Conservation (phyloP, 1,140 invertebrate genomes). For the Cotesia glomerata region DNA sequence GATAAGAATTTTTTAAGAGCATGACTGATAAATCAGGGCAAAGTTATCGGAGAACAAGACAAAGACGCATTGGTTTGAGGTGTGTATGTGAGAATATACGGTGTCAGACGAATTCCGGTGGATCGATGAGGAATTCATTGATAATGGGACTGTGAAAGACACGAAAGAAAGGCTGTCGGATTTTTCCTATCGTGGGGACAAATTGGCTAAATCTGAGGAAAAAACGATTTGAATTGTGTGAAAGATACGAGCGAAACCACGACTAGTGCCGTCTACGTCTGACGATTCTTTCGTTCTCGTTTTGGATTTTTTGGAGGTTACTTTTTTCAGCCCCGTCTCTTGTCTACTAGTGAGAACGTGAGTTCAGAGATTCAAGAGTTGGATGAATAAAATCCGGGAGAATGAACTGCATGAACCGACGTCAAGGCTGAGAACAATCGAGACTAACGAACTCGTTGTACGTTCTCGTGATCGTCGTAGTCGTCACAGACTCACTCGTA, state of each 20-base stretch:
- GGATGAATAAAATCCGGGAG: conserved; percentile 20
- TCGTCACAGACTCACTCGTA: no score
- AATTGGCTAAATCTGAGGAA: conserved; percentile 49
- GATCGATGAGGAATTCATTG: not conserved
- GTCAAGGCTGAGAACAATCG: conserved; percentile 43
- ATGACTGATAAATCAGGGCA: not conserved
- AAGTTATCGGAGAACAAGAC: not conserved
- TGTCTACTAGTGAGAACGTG: not conserved
- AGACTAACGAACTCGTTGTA: conserved; percentile 46
- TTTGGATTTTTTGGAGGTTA: not conserved
- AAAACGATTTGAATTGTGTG: conserved; percentile 30
- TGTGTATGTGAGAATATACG: not conserved
- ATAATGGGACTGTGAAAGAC: not conserved
- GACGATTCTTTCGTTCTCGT: not conserved
- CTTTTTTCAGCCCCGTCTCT: not conserved
- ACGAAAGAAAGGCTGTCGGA: not conserved
- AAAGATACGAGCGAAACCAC: conserved; percentile 1
- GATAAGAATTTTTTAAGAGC: not conserved
- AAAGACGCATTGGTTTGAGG: no score
- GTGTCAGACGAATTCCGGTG: not conserved
- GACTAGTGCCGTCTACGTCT: conserved; percentile 14
- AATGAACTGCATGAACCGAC: conserved; percentile 12
- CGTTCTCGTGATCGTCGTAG: not conserved
- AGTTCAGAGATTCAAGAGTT: not conserved
- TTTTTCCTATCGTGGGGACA: not conserved